phyloP scores from a whole-genome alignment of 2,797 vertebrate genomes.

The Lithobates sylvaticus region DNA sequence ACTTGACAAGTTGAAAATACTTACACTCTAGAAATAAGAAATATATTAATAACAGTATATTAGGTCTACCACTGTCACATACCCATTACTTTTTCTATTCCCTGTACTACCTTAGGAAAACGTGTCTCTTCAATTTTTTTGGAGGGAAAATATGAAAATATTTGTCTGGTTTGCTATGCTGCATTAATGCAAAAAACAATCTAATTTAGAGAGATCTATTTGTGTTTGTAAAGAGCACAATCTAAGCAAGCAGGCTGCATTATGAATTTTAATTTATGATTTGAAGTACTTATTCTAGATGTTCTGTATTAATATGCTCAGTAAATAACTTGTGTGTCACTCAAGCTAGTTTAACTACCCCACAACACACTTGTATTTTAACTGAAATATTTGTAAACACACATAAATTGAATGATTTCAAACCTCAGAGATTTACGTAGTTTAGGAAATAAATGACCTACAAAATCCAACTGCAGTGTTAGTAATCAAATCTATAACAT shows the following conservation, averaged over 20 bases:
- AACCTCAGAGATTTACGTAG: conserved; percentile 65
- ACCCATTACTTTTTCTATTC: neutral
- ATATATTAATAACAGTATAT: conserved; percentile 13
- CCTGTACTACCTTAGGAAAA: conserved; percentile 11
- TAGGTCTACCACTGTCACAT: neutral
- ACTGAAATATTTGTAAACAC: conserved; percentile 67
- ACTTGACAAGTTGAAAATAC: conserved; percentile 27
- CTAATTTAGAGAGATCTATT: conserved; percentile 39
- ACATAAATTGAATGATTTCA: conserved; percentile 64
- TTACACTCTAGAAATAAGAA: conserved; percentile 42
- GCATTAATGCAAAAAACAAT: conserved; percentile 44
- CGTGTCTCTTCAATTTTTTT: neutral
- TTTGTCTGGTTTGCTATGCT: conserved; percentile 17
- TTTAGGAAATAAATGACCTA: conserved; percentile 73
- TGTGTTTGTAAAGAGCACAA: conserved; percentile 43
- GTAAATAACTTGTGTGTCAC: conserved; percentile 45
- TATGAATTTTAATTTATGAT: conserved; percentile 52
- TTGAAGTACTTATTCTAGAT: conserved; percentile 38
- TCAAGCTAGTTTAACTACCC: conserved; percentile 57
- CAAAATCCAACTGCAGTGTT: conserved; percentile 64
- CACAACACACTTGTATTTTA: conserved; percentile 57
- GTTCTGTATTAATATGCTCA: conserved; percentile 49
- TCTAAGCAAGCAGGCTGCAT: conserved; percentile 36
- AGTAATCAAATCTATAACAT: conserved; percentile 75
- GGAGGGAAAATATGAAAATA: conserved; percentile 21